These are phyloP conservation scores for Chloebia gouldiae DNA, from an alignment of 2,113 vertebrate genomes.

Conservation along the genomic window DNA sequence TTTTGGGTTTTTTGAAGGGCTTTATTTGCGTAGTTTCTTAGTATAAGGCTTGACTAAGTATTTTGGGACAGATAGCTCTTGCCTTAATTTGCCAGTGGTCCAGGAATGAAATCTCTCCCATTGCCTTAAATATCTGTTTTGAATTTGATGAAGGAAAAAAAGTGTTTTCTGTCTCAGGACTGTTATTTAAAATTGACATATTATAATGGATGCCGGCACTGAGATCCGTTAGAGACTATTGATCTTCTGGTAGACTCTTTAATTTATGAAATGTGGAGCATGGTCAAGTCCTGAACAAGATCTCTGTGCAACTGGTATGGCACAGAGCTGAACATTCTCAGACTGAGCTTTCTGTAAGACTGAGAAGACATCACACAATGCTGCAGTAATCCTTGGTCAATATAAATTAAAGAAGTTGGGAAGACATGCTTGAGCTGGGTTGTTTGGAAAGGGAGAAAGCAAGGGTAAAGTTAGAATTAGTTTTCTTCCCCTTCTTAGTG, in stretches of 20 bases:
- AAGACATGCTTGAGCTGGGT: background rate
- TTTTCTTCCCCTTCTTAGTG: background rate
- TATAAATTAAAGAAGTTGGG: background rate
- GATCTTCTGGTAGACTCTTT: background rate
- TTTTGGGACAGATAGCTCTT: background rate
- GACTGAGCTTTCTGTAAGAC: background rate
- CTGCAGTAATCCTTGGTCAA: background rate
- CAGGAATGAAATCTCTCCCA: background rate
- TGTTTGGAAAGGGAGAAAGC: background rate
- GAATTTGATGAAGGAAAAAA: background rate
- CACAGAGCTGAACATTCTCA: background rate
- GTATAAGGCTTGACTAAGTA: background rate
- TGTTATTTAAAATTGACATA: background rate
- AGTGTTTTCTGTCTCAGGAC: background rate
- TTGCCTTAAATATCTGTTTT: background rate
- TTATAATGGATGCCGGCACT: background rate
- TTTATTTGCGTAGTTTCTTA: background rate
- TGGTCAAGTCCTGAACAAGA: background rate
- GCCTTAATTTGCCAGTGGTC: background rate
- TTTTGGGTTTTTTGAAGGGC: background rate
- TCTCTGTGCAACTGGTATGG: background rate
- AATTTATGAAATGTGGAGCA: background rate
- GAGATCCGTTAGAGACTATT: background rate
- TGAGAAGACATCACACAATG: background rate
- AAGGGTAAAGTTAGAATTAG: background rate